These are phyloP conservation scores for Monoplex corrugatus DNA, from an alignment of 2,888 invertebrate genomes.

Conservation along the genomic window DNA sequence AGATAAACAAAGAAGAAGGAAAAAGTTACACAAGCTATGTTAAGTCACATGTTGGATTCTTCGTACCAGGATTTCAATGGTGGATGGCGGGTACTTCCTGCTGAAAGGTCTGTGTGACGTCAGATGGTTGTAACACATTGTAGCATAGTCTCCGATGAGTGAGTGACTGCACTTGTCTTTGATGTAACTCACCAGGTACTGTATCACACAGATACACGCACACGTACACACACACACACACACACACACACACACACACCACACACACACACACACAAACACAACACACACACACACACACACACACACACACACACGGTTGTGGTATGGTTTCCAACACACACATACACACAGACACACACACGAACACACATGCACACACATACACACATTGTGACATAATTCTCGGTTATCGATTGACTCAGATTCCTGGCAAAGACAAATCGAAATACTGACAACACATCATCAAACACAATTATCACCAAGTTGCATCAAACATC, in stretches of 20 bases:
- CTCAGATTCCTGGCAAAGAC: no score
- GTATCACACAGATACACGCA: constrained; percentile 82
- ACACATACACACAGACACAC: neutral
- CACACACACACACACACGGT: constrained; percentile 85
- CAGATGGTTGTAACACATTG: constrained; percentile 96
- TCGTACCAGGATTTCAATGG: constrained; percentile 95
- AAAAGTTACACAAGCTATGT: no score
- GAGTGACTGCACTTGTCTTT: constrained; percentile 84
- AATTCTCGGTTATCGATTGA: no score
- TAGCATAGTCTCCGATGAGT: constrained; percentile 90
- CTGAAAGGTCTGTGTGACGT: constrained; percentile 92
- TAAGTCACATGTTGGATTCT: no score
- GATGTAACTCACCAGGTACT: constrained; percentile 83
- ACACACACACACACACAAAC: neutral
- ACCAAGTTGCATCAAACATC: no score
- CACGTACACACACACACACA: constrained; percentile 84
- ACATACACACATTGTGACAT: neutral
- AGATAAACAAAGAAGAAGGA: no score
- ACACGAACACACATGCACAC: neutral
- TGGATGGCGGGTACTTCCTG: constrained; percentile 92
- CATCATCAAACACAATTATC: no score
- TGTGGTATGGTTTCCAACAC: neutral
- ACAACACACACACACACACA: neutral
- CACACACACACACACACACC: neutral
- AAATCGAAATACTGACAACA: no score